Percentiles rank a stretch among this genome's conserved stretches.
Conservation (phyloP, 2,797 vertebrate genomes). For the Meda fulgida region DNA sequence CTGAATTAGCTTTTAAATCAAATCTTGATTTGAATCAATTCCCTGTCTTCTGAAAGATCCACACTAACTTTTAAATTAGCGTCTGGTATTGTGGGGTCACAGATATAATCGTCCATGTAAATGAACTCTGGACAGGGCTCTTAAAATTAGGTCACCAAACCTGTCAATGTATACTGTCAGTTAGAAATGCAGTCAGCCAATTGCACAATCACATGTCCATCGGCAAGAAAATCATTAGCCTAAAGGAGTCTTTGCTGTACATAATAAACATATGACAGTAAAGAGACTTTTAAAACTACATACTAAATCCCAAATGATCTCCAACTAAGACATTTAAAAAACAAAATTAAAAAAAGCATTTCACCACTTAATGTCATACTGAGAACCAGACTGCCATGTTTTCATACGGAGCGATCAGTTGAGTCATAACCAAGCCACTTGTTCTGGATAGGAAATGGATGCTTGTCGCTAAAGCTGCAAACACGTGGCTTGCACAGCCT, state of each 20-base stretch:
- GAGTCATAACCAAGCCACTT: conserved; percentile 29
- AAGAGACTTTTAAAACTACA: not conserved
- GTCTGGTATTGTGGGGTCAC: not conserved
- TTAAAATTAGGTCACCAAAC: conserved; percentile 51
- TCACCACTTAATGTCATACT: not conserved
- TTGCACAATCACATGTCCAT: conserved; percentile 26
- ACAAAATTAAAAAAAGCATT: rapidly evolving
- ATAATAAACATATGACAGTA: not conserved
- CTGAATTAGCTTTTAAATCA: not conserved
- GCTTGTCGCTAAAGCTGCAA: conserved; percentile 49
- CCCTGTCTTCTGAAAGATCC: not conserved
- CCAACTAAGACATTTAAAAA: not conserved
- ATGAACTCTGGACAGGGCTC: conserved; percentile 34
- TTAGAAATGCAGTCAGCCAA: conserved; percentile 39
- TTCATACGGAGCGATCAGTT: conserved; percentile 22
- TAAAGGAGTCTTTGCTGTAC: not conserved
- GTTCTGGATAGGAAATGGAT: conserved; percentile 43
- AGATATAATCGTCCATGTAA: conserved; percentile 12
- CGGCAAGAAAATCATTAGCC: conserved; percentile 3
- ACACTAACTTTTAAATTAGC: not conserved
- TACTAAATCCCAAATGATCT: not conserved
- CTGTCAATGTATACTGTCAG: conserved; percentile 22
- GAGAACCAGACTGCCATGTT: conserved; percentile 35
- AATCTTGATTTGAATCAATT: not conserved
- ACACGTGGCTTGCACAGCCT: conserved; percentile 60